Evolutionary conservation across 2,113 vertebrate species (phyloP).

Genomic region (Anguilla japonica): DNA sequence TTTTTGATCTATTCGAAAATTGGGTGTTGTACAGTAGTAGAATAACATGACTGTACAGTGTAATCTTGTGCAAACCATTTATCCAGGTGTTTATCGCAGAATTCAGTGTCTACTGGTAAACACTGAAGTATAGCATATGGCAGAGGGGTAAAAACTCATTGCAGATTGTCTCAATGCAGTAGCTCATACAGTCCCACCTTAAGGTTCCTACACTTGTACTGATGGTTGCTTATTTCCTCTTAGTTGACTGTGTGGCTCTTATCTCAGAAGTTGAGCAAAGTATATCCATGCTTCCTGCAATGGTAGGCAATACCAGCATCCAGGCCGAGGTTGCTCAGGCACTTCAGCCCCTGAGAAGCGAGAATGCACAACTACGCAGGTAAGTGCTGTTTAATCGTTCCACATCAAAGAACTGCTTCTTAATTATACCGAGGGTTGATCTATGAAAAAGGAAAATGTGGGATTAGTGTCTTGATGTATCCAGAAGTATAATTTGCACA

Average conservation of each 20-base stretch:
- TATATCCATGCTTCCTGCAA: conserved; percentile 65
- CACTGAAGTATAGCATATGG: not conserved
- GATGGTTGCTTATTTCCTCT: conserved; percentile 17
- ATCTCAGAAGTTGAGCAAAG: conserved; percentile 75
- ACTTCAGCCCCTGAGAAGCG: conserved; percentile 73
- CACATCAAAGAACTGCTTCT: not conserved
- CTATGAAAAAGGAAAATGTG: not conserved
- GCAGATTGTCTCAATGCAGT: too few relatives aligned
- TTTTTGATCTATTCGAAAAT: too few relatives aligned
- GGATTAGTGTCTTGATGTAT: not conserved
- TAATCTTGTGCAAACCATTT: not conserved
- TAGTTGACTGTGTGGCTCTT: conserved; percentile 75
- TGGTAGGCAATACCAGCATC: conserved; percentile 51
- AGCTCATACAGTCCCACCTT: not conserved
- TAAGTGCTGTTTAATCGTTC: conserved; percentile 43
- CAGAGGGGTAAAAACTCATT: too few relatives aligned
- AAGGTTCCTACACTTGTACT: not conserved
- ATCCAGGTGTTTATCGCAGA: not conserved
- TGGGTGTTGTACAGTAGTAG: too few relatives aligned
- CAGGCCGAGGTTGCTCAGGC: conserved; percentile 75
- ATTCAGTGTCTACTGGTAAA: not conserved
- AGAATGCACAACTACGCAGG: conserved; percentile 82
- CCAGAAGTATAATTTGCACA: not conserved
- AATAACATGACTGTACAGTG: not conserved
- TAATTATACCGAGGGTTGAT: not conserved